phyloP scores from a whole-genome alignment of 1,140 invertebrate species.

The Drosophila rufa region DNA sequence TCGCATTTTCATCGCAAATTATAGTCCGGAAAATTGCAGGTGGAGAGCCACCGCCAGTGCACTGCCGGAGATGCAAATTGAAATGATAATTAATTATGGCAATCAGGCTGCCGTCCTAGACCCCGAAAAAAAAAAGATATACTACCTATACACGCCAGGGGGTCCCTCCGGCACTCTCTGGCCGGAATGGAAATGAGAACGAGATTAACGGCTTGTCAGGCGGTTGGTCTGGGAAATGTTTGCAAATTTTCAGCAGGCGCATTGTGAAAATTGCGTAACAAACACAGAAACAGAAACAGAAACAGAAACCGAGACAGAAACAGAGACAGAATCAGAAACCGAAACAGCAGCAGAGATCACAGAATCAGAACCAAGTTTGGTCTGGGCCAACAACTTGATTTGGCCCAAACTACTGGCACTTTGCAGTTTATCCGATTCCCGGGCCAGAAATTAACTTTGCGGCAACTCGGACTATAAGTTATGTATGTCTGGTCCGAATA shows the following conservation, averaged over 20 bases:
- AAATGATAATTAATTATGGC: slow-evolving; percentile 83
- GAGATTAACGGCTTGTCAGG: slow-evolving; percentile 42
- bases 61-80: slow-evolving; percentile 72
- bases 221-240: slow-evolving; percentile 59
- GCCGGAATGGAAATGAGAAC: slow-evolving; percentile 37
- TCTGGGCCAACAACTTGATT: slow-evolving; percentile 38
- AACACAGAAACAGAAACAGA: slow-evolving; percentile 2
- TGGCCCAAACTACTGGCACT: slow-evolving; percentile 27
- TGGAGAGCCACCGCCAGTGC: slow-evolving; percentile 24
- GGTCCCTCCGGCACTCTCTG: background rate
- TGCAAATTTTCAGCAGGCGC: slow-evolving; percentile 58
- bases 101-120: slow-evolving; percentile 77
- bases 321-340: slow-evolving; percentile 10
- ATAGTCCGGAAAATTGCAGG: slow-evolving; percentile 68
- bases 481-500: slow-evolving; percentile 32
- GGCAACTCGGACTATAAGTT: slow-evolving; percentile 31
- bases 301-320: slow-evolving; percentile 4
- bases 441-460: slow-evolving; percentile 34
- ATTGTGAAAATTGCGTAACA: slow-evolving; percentile 59
- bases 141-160: background rate
- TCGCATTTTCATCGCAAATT: slow-evolving; percentile 50
- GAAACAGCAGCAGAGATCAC: slow-evolving; percentile 3
- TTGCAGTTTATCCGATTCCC: slow-evolving; percentile 17
- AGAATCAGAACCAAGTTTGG: slow-evolving; percentile 14
- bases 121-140: slow-evolving; percentile 61